These are phyloP conservation scores for Gallirallus australis DNA, from an alignment of 2,797 vertebrate species.

Conservation along the genomic window DNA sequence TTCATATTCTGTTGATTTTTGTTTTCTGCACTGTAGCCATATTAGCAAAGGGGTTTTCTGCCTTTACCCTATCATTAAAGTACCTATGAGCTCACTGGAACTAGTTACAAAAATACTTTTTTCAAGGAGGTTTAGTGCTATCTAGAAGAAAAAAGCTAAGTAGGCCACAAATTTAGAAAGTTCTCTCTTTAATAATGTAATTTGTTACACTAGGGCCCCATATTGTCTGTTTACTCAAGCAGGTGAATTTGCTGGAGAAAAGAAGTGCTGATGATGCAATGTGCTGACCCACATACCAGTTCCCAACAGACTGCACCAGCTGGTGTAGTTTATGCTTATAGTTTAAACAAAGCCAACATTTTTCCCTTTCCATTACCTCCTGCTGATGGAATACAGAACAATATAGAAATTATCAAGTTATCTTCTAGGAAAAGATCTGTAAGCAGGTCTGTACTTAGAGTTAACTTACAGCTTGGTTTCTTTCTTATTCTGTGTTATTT, in stretches of 20 bases:
- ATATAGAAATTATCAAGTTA: slow-evolving; percentile 42
- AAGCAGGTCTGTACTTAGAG: background rate
- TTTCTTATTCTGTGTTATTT: background rate
- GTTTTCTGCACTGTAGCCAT: background rate
- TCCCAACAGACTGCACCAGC: slow-evolving; percentile 84
- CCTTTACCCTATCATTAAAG: background rate
- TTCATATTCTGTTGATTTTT: background rate
- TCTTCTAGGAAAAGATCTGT: background rate
- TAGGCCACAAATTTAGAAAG: slow-evolving; percentile 43
- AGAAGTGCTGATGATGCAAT: slow-evolving; percentile 88
- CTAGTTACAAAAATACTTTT: background rate
- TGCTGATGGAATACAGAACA: slow-evolving; percentile 31
- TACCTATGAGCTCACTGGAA: background rate
- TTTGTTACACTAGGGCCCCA: slow-evolving; percentile 69
- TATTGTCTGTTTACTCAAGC: slow-evolving; percentile 81
- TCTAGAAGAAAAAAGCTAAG: slow-evolving; percentile 41
- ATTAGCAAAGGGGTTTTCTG: background rate
- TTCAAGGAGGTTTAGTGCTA: background rate
- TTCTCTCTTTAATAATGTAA: slow-evolving; percentile 81
- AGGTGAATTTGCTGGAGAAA: slow-evolving; percentile 76
- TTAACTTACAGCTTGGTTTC: background rate
- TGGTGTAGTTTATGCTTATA: slow-evolving; percentile 68
- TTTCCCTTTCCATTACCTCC: slow-evolving; percentile 34
- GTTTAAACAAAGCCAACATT: slow-evolving; percentile 60
- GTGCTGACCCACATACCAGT: slow-evolving; percentile 89